Conservation (phyloP, 1,140 invertebrate genomes). For the Aphelinus atriplicis region DNA sequence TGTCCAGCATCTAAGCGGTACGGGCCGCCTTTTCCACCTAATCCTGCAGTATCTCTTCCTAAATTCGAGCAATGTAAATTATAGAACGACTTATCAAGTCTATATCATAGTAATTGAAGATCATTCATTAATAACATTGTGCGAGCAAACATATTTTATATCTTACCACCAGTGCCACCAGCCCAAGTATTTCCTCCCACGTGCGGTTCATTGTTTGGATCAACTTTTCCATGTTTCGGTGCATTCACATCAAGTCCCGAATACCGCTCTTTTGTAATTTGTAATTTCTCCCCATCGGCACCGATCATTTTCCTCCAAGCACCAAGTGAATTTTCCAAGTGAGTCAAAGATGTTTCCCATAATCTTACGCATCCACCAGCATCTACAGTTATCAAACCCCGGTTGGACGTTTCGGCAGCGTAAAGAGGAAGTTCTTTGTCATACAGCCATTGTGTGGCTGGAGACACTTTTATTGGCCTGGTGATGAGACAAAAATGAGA, state of each 20-base stretch:
- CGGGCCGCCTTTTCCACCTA: slow-evolving; percentile 92
- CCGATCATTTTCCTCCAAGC: slow-evolving; percentile 59
- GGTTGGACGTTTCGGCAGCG: slow-evolving; percentile 50
- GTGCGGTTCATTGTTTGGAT: slow-evolving; percentile 88
- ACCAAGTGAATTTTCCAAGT: slow-evolving; percentile 63
- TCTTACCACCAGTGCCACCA: slow-evolving; percentile 85
- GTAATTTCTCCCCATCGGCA: slow-evolving; percentile 70
- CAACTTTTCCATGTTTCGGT: slow-evolving; percentile 93
- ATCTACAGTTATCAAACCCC: slow-evolving; percentile 71
- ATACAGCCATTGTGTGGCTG: slow-evolving; percentile 58
- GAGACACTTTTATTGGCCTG: slow-evolving; percentile 50
- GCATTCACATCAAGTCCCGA: slow-evolving; percentile 78
- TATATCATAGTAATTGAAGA: not conserved
- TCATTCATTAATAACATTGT: not conserved
- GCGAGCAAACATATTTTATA: not conserved
- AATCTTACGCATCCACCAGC: slow-evolving; percentile 69
- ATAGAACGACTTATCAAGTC: not conserved
- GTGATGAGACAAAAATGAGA: slow-evolving; percentile 9
- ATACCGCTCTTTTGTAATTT: slow-evolving; percentile 78
- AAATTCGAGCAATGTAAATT: slow-evolving; percentile 30
- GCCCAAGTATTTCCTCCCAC: slow-evolving; percentile 97
- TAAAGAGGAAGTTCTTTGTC: slow-evolving; percentile 58
- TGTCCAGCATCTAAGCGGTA: slow-evolving; percentile 93
- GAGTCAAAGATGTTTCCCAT: slow-evolving; percentile 69
- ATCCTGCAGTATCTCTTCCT: slow-evolving; percentile 87